These are phyloP conservation scores for Enteromius radiatus DNA, from an alignment of 2,797 vertebrate genomes.

Conservation along the genomic window DNA sequence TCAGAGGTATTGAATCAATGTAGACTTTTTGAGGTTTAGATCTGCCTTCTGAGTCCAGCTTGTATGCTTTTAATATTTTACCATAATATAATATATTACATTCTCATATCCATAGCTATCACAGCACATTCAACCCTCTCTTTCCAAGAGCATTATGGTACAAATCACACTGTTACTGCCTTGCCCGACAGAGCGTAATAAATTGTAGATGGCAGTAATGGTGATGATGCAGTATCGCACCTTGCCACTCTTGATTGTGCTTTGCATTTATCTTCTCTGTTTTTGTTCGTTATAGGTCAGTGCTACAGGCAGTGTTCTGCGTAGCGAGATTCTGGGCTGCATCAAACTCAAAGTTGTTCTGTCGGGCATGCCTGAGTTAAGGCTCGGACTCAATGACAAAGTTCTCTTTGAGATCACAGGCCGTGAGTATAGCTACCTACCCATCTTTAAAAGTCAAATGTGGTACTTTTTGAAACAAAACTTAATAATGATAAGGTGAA, in stretches of 20 bases:
- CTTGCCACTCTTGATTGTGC: conserved; percentile 15
- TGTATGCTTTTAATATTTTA: conserved; percentile 31
- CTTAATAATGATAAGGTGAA: not conserved
- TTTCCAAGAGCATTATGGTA: conserved; percentile 5
- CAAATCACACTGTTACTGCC: conserved; percentile 28
- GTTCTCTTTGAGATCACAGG: conserved; percentile 85
- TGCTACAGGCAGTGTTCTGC: conserved; percentile 78
- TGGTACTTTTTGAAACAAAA: not conserved
- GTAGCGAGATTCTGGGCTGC: conserved; percentile 81
- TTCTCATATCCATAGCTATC: not conserved
- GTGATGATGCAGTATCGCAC: conserved; percentile 21
- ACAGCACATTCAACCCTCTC: not conserved
- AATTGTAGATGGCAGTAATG: conserved; percentile 35
- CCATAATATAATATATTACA: conserved; percentile 8
- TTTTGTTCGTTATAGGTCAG: conserved; percentile 71
- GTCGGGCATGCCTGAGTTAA: conserved; percentile 84
- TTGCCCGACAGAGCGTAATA: not conserved
- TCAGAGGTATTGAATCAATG: conserved; percentile 16
- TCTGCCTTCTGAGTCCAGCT: conserved; percentile 4
- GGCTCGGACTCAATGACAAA: conserved; percentile 85
- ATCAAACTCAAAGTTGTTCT: conserved; percentile 83
- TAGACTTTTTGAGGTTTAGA: conserved; percentile 3
- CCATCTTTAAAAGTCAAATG: not conserved
- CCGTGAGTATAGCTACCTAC: conserved; percentile 72
- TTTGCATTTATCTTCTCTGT: conserved; percentile 41